A percentile compares a stretch with the other conserved stretches of the same genome.
Conservation (phyloP, 1,140 invertebrate species). For the Paralvinella palmiformis region DNA sequence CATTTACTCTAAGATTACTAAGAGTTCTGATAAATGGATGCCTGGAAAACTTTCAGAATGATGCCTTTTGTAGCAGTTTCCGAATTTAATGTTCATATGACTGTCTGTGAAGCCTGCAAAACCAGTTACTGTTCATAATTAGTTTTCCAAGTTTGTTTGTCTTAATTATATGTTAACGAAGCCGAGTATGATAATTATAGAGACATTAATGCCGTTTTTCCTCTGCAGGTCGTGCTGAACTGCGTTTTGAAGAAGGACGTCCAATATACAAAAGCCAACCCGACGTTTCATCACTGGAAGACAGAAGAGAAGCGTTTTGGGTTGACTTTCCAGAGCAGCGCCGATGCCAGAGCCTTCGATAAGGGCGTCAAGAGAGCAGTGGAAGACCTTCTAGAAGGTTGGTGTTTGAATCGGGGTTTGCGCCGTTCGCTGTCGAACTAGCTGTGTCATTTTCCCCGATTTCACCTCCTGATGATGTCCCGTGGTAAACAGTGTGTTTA, state of each 20-base stretch:
- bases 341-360: conserved; percentile 89
- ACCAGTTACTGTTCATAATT: not conserved
- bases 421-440: not conserved
- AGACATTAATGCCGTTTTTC: no score
- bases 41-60: no score
- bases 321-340: conserved; percentile 87
- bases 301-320: conserved; percentile 92
- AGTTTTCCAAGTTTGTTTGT: not conserved
- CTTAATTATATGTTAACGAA: not conserved
- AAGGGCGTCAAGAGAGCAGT: conserved; percentile 83
- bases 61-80: no score
- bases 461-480: no score
- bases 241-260: conserved; percentile 94
- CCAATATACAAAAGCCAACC: conserved; percentile 96
- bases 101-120: not conserved
- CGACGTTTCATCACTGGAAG: conserved; percentile 95
- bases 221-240: conserved; percentile 77
- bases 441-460: not conserved
- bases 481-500: no score
- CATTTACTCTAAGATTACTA: no score
- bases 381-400: conserved; percentile 86
- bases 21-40: no score
- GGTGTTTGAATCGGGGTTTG: conserved; percentile 31
- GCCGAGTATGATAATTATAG: not conserved
- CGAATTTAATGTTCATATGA: no score